A percentile compares a stretch with the other conserved stretches of the same genome.
Evolutionary conservation across 1,140 invertebrate species (phyloP).

Genomic region (Saccostrea cuccullata): DNA sequence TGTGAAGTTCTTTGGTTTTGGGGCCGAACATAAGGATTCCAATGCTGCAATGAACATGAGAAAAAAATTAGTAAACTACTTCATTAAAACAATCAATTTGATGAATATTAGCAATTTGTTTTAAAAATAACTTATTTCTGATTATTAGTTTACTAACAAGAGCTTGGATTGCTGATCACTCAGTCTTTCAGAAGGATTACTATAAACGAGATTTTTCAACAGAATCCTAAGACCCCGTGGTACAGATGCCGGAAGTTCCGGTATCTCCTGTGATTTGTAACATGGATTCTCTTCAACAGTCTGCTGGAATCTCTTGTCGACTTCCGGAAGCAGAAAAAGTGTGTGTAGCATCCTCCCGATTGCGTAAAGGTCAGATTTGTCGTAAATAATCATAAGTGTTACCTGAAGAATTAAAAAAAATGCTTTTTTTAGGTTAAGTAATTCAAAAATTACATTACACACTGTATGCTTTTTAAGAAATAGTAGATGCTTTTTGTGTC

Average conservation of each 20-base stretch:
- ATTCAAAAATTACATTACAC: no score
- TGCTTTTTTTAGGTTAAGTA: neutral
- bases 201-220: neutral
- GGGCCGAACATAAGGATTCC: neutral
- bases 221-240: neutral
- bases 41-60: neutral
- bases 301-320: neutral
- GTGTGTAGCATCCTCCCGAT: neutral
- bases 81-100: neutral
- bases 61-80: neutral
- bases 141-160: neutral
- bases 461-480: no score
- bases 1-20: neutral
- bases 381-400: neutral
- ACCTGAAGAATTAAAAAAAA: neutral
- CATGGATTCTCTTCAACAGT: neutral
- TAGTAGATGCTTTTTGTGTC: no score
- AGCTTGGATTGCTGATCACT: neutral
- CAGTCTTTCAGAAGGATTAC: neutral
- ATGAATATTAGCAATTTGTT: neutral
- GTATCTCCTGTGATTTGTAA: neutral
- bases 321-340: neutral
- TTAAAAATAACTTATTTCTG: neutral
- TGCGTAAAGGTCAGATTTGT: neutral
- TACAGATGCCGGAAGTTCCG: neutral